Percentiles rank a stretch among this genome's conserved stretches.
These are phyloP conservation scores for Helobdella robusta DNA, from an alignment of 2,888 invertebrate species.

Conservation along the genomic window DNA sequence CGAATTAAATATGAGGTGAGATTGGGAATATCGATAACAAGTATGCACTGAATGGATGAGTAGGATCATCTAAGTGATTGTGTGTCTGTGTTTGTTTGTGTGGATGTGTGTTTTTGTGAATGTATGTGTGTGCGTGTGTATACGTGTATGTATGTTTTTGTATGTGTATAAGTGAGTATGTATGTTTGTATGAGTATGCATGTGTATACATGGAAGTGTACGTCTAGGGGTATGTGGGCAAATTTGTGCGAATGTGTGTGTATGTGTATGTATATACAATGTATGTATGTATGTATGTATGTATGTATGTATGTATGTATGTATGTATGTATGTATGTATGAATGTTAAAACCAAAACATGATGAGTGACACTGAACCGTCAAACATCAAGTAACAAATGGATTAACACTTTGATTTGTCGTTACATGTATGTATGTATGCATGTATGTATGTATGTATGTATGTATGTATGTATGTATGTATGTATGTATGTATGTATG, in stretches of 20 bases:
- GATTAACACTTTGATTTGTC: no score
- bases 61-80: conserved; percentile 22
- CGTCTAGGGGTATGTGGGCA: background rate
- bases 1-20: no score
- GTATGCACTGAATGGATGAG: no score
- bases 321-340: conserved; percentile 1
- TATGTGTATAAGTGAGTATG: background rate
- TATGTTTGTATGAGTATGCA: background rate
- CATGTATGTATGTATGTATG: no score
- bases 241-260: background rate
- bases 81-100: conserved; percentile 20
- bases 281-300: background rate
- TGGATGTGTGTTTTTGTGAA: conserved; percentile 8
- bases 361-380: no score
- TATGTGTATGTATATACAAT: background rate
- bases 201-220: background rate
- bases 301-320: conserved; percentile 1
- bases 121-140: conserved; percentile 22
- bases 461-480: no score
- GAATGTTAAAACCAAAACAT: no score
- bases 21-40: no score
- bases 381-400: no score
- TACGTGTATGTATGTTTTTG: background rate
- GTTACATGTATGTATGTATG: no score
- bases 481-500: no score